Evolutionary conservation across 2,113 vertebrate species (phyloP).

Genomic region (Alces alces): DNA sequence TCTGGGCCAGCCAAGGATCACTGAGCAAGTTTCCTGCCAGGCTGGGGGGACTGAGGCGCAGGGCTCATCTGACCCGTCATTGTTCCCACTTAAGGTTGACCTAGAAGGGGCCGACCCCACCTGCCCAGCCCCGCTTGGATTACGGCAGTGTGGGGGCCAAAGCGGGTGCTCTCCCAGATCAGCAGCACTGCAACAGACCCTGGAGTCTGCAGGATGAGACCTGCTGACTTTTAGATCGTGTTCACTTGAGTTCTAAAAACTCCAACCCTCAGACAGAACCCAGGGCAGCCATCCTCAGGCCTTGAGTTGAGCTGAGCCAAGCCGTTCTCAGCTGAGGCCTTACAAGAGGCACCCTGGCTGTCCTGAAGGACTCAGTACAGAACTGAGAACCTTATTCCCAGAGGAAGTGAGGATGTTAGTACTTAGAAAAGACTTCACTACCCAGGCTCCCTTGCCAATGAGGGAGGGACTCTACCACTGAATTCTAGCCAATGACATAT

Average conservation of each 20-base stretch:
- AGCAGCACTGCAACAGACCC: background rate
- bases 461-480: background rate
- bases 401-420: background rate
- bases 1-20: background rate
- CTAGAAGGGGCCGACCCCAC: background rate
- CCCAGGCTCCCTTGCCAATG: background rate
- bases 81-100: background rate
- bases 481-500: background rate
- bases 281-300: background rate
- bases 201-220: background rate
- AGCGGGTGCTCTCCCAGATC: background rate
- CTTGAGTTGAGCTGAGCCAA: background rate
- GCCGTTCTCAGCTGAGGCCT: background rate
- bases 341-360: background rate
- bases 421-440: background rate
- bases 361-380: background rate
- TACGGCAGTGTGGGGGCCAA: fast-evolving
- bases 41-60: background rate
- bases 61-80: fast-evolving
- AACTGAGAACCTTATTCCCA: background rate
- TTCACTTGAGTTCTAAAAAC: background rate
- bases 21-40: background rate
- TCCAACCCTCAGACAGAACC: background rate
- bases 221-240: background rate
- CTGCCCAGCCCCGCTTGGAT: background rate